Evolutionary conservation across 1,140 invertebrate genomes (phyloP).

Genomic region (Papilio helenus): DNA sequence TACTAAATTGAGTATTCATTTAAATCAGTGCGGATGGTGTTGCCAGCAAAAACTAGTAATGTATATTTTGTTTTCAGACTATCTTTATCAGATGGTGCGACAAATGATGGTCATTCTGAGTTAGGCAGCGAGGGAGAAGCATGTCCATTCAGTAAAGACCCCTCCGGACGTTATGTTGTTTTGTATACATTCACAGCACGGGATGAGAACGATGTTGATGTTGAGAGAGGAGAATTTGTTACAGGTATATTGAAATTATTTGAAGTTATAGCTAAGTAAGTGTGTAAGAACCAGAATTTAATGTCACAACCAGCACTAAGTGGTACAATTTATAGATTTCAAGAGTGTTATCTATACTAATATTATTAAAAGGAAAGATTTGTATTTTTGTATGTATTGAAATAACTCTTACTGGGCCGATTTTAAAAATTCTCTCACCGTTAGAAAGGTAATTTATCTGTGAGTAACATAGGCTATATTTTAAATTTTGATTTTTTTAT

Average conservation of each 20-base stretch:
- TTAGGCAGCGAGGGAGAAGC: slow-evolving; percentile 78
- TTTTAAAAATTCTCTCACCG: too few relatives aligned
- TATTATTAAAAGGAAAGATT: too few relatives aligned
- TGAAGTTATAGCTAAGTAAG: too few relatives aligned
- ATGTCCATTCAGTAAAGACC: slow-evolving; percentile 95
- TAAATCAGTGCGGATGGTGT: background rate
- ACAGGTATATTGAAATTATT: slow-evolving; percentile 82
- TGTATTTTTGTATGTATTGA: too few relatives aligned
- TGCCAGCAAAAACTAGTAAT: background rate
- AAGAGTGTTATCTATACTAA: too few relatives aligned
- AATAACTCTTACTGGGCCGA: too few relatives aligned
- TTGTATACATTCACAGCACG: slow-evolving; percentile 96
- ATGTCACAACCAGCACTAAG: too few relatives aligned
- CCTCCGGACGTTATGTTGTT: slow-evolving; percentile 94
- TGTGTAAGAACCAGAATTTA: too few relatives aligned
- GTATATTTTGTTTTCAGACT: slow-evolving; percentile 62
- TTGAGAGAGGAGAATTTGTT: slow-evolving; percentile 96
- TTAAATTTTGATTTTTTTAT: too few relatives aligned
- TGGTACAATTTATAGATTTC: too few relatives aligned
- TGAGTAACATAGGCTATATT: too few relatives aligned
- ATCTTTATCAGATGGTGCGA: slow-evolving; percentile 80
- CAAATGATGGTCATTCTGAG: slow-evolving; percentile 77
- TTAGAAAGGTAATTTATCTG: too few relatives aligned
- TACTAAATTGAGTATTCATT: background rate
- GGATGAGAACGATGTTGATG: slow-evolving; percentile 97